Conservation (phyloP, 2,113 vertebrate genomes). For the Sphaerodactylus townsendi region DNA sequence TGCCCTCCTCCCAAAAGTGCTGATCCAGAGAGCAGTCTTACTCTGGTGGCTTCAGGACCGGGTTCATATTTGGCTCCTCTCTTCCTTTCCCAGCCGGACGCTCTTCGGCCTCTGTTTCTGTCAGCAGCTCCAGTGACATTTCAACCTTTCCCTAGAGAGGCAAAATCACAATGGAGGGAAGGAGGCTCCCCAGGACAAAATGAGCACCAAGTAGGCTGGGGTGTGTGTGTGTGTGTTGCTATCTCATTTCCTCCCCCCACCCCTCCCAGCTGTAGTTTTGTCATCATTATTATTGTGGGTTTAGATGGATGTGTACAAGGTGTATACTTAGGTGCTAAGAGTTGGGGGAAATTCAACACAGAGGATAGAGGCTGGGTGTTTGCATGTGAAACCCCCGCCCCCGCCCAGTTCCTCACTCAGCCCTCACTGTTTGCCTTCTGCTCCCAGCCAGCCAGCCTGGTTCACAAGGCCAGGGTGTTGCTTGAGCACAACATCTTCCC, state of each 20-base stretch:
- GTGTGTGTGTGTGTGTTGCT: too few species aligned
- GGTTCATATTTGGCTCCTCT: conserved; percentile 71
- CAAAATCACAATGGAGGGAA: neutral
- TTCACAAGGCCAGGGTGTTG: too few species aligned
- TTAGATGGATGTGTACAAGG: too few species aligned
- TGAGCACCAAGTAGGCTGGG: too few species aligned
- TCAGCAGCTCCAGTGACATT: conserved; percentile 71
- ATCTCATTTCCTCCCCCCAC: neutral
- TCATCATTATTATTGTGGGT: too few species aligned
- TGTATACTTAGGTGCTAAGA: too few species aligned
- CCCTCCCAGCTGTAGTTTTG: too few species aligned
- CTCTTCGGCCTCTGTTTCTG: conserved; percentile 58
- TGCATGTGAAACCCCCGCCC: neutral
- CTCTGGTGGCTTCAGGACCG: conserved; percentile 61
- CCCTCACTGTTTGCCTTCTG: neutral
- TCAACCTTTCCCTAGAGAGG: conserved; percentile 71
- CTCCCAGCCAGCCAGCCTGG: too few species aligned
- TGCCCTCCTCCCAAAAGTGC: rapidly evolving
- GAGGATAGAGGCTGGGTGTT: neutral
- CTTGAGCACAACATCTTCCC: neutral
- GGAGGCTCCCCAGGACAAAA: neutral
- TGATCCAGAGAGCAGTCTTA: conserved; percentile 37
- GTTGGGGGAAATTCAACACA: too few species aligned
- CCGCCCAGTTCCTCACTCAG: neutral
- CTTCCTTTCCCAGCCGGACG: conserved; percentile 66